A percentile compares a stretch with the other conserved stretches of the same genome.
Evolutionary conservation across 2,888 invertebrate genomes (phyloP).

Genomic region (Portevinia maculata): DNA sequence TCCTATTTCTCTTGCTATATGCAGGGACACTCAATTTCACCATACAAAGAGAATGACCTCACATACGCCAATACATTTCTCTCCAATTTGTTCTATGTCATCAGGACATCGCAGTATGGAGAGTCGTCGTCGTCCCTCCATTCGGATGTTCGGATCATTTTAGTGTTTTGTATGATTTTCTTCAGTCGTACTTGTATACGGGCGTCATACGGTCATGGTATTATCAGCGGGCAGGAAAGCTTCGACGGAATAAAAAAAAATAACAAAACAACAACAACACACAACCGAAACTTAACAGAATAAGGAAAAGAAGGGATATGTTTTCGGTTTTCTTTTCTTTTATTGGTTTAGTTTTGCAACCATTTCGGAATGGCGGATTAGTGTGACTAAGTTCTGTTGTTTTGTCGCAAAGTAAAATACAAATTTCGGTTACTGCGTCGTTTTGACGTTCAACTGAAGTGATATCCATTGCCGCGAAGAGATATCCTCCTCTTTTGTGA

Average conservation of each 20-base stretch:
- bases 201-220: constrained; percentile 82
- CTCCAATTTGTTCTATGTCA: constrained; percentile 39
- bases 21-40: constrained; percentile 51
- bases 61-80: constrained; percentile 4
- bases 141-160: constrained; percentile 64
- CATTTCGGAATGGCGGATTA: constrained; percentile 41
- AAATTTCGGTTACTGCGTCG: constrained; percentile 36
- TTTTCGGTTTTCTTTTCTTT: constrained; percentile 53
- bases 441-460: constrained; percentile 12
- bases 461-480: constrained; percentile 5
- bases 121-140: constrained; percentile 42
- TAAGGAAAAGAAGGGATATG: constrained; percentile 54
- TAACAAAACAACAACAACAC: constrained; percentile 11
- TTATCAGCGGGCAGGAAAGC: constrained; percentile 51
- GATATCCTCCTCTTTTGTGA: constrained; percentile 6
- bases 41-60: constrained; percentile 28
- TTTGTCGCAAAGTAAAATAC: constrained; percentile 10
- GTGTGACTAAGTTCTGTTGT: constrained; percentile 24
- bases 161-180: constrained; percentile 79
- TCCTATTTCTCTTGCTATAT: constrained; percentile 28
- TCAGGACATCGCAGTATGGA: constrained; percentile 44
- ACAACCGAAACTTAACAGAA: constrained; percentile 21
- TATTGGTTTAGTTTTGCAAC: constrained; percentile 46
- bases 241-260: constrained; percentile 50
- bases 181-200: constrained; percentile 82